Evolutionary conservation across 1,140 invertebrate species (phyloP).

Genomic region (Cotesia typhae): DNA sequence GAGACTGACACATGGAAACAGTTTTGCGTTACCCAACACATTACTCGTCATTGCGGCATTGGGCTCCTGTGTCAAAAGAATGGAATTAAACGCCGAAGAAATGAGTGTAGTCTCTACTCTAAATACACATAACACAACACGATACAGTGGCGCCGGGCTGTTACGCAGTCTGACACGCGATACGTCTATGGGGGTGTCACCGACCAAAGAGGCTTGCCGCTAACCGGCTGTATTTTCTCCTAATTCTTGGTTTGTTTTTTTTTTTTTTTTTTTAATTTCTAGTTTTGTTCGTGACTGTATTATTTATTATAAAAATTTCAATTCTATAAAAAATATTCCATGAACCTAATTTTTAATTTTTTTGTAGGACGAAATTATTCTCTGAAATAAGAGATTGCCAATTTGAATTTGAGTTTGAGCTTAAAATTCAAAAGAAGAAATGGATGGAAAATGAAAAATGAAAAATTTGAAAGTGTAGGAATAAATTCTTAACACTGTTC

Average conservation of each 20-base stretch:
- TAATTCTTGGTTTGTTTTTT: too few species aligned
- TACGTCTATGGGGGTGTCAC: constrained; percentile 62
- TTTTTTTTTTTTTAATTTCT: too few species aligned
- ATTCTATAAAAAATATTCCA: too few species aligned
- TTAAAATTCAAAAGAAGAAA: background rate
- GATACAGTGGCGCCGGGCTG: constrained; percentile 60
- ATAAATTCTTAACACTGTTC: constrained; percentile 3
- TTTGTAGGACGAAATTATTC: too few species aligned
- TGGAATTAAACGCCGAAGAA: constrained; percentile 13
- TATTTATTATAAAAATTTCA: too few species aligned
- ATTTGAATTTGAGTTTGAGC: constrained; percentile 2
- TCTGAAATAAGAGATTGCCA: background rate
- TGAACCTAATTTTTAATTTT: too few species aligned
- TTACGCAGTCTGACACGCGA: constrained; percentile 59
- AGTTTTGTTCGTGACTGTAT: too few species aligned
- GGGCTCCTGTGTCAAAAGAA: constrained; percentile 44
- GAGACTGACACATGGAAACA: constrained; percentile 27
- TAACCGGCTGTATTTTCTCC: constrained; percentile 16
- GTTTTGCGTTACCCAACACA: constrained; percentile 33
- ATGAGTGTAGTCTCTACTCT: too few species aligned
- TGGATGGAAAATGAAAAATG: constrained; percentile 3
- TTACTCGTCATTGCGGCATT: constrained; percentile 25
- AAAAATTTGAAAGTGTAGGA: background rate
- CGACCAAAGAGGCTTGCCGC: constrained; percentile 22
- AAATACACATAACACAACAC: constrained; percentile 36